A percentile compares a stretch with the other conserved stretches of the same genome.
Conservation (phyloP, 2,797 vertebrate species). For the Simalia tracyae region DNA sequence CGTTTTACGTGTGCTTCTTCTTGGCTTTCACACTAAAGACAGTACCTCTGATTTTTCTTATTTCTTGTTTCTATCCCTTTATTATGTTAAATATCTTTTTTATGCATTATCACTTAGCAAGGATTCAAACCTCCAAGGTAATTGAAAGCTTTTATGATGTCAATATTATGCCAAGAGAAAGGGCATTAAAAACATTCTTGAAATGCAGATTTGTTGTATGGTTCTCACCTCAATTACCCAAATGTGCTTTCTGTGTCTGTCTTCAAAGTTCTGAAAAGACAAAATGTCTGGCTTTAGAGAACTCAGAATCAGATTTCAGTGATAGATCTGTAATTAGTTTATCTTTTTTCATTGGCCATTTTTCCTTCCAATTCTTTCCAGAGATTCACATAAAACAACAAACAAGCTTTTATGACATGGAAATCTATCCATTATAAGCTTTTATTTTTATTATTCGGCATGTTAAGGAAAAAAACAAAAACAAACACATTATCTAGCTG, state of each 20-base stretch:
- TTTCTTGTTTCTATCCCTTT: not conserved
- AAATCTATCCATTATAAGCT: not conserved
- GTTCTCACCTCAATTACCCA: not conserved
- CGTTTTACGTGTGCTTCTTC: constrained; percentile 6
- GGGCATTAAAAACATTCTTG: not conserved
- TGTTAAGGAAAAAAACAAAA: not conserved
- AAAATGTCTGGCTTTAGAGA: not conserved
- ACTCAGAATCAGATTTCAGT: not conserved
- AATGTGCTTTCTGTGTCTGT: not conserved
- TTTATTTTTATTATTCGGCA: not conserved
- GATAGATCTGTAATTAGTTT: not conserved
- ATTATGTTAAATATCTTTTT: not conserved
- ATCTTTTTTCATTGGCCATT: not conserved
- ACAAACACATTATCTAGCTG: not conserved
- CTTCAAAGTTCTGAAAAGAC: not conserved
- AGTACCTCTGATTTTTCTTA: not conserved
- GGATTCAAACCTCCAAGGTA: not conserved
- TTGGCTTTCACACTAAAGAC: not conserved
- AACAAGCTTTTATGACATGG: not conserved
- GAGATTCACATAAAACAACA: not conserved
- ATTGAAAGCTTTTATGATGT: fast-evolving
- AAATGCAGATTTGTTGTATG: not conserved
- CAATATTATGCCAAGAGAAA: not conserved
- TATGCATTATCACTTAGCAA: not conserved
- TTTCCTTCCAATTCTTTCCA: not conserved